These are phyloP conservation scores for Corythornis cristatus DNA, from an alignment of 2,113 vertebrate species.

Conservation along the genomic window DNA sequence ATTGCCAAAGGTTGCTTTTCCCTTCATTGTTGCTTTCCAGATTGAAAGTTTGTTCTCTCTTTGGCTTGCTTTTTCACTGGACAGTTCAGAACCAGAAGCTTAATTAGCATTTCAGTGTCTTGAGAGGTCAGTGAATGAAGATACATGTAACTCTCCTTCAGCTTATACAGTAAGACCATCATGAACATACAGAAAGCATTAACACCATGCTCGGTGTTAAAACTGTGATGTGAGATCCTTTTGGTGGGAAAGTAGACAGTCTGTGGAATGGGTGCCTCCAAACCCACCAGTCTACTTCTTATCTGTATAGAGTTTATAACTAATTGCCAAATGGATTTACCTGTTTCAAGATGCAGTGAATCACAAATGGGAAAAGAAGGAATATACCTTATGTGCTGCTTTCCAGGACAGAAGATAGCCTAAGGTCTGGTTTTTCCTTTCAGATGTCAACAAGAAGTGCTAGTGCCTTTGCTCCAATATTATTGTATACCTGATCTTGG, in stretches of 20 bases:
- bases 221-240: not conserved
- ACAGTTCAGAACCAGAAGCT: not conserved
- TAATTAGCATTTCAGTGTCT: not conserved
- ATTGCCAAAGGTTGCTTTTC: not conserved
- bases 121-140: not conserved
- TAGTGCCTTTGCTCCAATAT: not conserved
- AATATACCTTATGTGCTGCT: not conserved
- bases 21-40: not conserved
- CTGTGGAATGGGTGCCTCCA: not conserved
- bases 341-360: not conserved
- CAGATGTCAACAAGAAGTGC: slow-evolving; percentile 25
- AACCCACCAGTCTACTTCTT: not conserved
- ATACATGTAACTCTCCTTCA: not conserved
- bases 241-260: not conserved
- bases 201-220: not conserved
- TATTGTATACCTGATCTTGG: not conserved
- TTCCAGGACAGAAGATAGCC: slow-evolving; percentile 14
- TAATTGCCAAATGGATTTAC: not conserved
- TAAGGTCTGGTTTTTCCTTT: slow-evolving; percentile 26
- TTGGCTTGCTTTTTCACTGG: not conserved
- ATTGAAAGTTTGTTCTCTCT: not conserved
- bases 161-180: not conserved
- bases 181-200: not conserved
- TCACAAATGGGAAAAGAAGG: not conserved
- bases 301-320: not conserved